Evolutionary conservation across 2,113 vertebrate genomes (phyloP), one percentile per base, ranked within the genome.

Genomic region (Zosterops pallidus): DNA sequence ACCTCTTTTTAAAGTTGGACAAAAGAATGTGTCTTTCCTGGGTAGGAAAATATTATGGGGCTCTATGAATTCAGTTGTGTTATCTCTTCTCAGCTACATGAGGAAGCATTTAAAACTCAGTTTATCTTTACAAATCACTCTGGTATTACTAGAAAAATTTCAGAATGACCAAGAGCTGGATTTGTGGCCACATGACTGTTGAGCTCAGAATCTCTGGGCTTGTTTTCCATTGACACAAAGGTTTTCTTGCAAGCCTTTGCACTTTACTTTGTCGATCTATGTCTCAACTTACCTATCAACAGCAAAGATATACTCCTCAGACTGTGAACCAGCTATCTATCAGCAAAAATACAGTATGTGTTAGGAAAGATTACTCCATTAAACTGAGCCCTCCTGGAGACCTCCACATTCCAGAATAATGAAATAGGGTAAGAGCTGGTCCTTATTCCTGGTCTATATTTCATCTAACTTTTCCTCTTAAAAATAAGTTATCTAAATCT

Each of bases 1-100:
- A 62, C 71, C 56, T 96, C 90, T 90, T 93, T 94, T 94, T 90
- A 86, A 94, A 82, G 77, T 75, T 89, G 90, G 77, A 76, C 80
- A 94, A 94, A 94, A 80, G 90, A 89, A 86, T 37, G 6, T 74
- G 55, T 83, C 85, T 91, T 83, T 90, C 93, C 64, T 70, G 79
- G n/a, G 18, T 81, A 93, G 47, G 44, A 71, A 96, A 95, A 95
- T 95, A 90, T 83, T 94, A 67, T 37, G 68, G 35, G 26, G 28
- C 6, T 94, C 6, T 71, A 9, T 80, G 39, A 83, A 86, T 64
- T 91, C 55, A 44, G 15, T 50, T 84, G n/a, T 84, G 29, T 83
- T 94, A 77, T 75, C 71, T 75, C 50, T 79, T 83, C 59, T 80
- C 50, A 83, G 67, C 29, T 83, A 46, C 46, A 79, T 17, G 3